Evolutionary conservation across 1,140 invertebrate species (phyloP).

Genomic region (Rhopalosiphum padi): DNA sequence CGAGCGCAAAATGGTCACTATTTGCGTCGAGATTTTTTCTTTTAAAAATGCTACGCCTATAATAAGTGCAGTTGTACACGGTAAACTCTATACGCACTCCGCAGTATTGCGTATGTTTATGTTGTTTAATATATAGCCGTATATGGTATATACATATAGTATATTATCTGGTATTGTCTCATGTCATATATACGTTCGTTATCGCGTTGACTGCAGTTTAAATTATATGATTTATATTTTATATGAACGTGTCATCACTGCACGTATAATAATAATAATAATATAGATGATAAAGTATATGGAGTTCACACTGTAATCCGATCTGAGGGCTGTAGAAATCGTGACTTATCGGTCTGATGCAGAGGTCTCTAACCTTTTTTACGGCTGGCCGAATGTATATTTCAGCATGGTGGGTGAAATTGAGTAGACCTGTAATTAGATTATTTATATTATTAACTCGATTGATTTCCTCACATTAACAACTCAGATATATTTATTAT

Average conservation of each 20-base stretch:
- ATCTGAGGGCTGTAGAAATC: neutral
- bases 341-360: neutral
- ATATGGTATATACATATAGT: neutral
- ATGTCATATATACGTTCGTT: constrained; percentile 9
- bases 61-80: neutral
- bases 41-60: neutral
- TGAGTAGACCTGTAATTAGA: too few species aligned
- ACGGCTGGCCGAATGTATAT: too few species aligned
- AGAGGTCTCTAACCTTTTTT: neutral
- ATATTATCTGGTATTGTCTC: constrained; percentile 1
- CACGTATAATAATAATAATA: neutral
- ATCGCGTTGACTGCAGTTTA: neutral
- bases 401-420: too few species aligned
- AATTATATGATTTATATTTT: constrained; percentile 11
- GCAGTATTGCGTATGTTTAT: neutral
- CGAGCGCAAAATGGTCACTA: neutral
- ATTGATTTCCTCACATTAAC: too few species aligned
- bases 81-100: neutral
- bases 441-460: too few species aligned
- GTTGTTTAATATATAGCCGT: neutral
- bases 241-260: neutral
- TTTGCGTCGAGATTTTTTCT: neutral
- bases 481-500: too few species aligned
- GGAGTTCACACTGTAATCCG: neutral
- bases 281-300: neutral